These are phyloP conservation scores for Turritopsis rubra DNA, from an alignment of 30 jellyfish, hydroid and myxozoan genomes.

Conservation along the genomic window DNA sequence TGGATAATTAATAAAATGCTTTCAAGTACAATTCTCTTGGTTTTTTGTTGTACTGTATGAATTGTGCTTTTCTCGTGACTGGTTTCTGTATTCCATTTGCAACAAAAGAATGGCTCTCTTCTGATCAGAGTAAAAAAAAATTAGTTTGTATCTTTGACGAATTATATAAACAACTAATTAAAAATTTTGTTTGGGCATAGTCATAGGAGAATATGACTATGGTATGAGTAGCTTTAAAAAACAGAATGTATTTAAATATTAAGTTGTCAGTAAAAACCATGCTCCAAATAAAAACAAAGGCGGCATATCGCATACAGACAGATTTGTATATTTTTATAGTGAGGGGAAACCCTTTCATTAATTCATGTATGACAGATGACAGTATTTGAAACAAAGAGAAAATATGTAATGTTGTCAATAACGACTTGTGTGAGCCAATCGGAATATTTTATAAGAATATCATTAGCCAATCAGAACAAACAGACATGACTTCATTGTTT, in stretches of 20 bases:
- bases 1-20: neutral
- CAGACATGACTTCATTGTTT: constrained; percentile 23
- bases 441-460: neutral
- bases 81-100: neutral
- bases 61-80: neutral
- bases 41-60: neutral
- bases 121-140: no score
- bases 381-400: neutral
- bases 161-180: no score
- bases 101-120: neutral
- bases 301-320: constrained; percentile 1
- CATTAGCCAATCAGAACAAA: constrained; percentile 16
- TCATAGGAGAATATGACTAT: neutral
- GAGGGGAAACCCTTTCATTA: constrained; percentile 20
- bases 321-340: constrained; percentile 4
- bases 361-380: constrained; percentile 32
- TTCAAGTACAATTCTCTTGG: neutral
- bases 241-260: neutral
- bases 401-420: constrained; percentile 15
- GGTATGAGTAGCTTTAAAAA: neutral
- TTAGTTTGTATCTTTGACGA: no score
- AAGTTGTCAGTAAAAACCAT: neutral
- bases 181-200: no score
- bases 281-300: neutral
- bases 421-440: constrained; percentile 1